Percentiles rank a stretch among this genome's conserved stretches.
These are phyloP conservation scores for Sander lucioperca DNA, from an alignment of 2,113 vertebrate species.

Conservation along the genomic window DNA sequence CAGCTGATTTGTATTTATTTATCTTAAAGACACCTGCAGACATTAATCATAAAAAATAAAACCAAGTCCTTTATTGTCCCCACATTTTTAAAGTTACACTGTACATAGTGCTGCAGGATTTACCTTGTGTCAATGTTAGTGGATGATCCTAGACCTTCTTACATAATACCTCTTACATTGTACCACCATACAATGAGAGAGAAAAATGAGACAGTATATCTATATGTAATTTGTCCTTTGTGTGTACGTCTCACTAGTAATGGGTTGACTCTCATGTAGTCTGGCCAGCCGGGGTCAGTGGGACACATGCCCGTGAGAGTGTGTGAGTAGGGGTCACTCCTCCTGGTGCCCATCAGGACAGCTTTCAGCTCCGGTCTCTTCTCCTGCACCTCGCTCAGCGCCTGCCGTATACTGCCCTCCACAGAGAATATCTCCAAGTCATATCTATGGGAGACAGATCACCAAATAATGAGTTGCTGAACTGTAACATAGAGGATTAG, in stretches of 20 bases:
- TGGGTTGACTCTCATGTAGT: conserved; percentile 93
- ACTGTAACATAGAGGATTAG: background rate
- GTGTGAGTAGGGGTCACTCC: conserved; percentile 92
- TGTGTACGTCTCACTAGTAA: conserved; percentile 85
- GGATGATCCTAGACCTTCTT: background rate
- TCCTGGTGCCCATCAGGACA: conserved; percentile 94
- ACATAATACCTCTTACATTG: background rate
- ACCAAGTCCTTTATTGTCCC: no score
- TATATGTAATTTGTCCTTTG: background rate
- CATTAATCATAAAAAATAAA: no score
- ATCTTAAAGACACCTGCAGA: no score
- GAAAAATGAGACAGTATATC: background rate
- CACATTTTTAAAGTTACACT: no score
- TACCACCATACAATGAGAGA: background rate
- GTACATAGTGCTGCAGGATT: no score
- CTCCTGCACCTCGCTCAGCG: conserved; percentile 85
- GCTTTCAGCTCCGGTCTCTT: conserved; percentile 88
- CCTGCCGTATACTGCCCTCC: conserved; percentile 91
- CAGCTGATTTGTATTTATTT: no score
- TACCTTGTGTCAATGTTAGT: no score
- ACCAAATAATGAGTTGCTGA: conserved; percentile 6
- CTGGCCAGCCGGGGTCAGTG: conserved; percentile 93
- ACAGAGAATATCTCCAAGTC: conserved; percentile 86
- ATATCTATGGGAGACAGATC: conserved; percentile 82
- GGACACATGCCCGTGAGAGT: conserved; percentile 87